Evolutionary conservation across 2,797 vertebrate genomes (phyloP).

Genomic region (Rhinogobio ventralis): DNA sequence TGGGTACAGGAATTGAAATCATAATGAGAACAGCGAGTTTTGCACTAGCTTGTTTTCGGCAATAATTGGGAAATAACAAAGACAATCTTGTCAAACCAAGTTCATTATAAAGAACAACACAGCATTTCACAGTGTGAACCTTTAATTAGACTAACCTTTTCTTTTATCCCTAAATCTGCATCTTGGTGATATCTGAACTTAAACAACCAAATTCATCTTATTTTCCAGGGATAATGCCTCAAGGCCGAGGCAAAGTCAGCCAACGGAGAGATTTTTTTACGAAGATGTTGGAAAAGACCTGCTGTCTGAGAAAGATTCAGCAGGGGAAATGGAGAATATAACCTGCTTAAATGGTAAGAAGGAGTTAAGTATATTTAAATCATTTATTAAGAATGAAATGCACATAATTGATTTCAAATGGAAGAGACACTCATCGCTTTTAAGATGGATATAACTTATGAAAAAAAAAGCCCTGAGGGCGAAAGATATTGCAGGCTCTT

Average conservation of each 20-base stretch:
- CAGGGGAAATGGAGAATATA: background rate
- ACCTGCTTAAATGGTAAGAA: background rate
- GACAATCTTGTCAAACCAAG: constrained; percentile 57
- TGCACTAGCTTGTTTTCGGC: constrained; percentile 38
- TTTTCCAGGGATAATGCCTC: constrained; percentile 3
- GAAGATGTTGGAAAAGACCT: constrained; percentile 7
- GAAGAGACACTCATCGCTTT: constrained; percentile 10
- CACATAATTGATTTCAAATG: constrained; percentile 37
- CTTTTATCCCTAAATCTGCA: constrained; percentile 56
- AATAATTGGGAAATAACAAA: constrained; percentile 62
- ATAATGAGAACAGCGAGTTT: constrained; percentile 52
- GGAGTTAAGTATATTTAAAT: constrained; percentile 23
- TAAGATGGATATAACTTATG: constrained; percentile 32
- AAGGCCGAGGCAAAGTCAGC: background rate
- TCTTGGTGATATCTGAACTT: constrained; percentile 34
- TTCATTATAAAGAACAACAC: constrained; percentile 62
- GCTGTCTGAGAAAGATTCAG: background rate
- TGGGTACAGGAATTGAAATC: constrained; percentile 57
- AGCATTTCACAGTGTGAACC: constrained; percentile 42
- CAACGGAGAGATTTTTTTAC: background rate
- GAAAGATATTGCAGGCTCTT: constrained; percentile 32
- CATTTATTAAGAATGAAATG: constrained; percentile 35
- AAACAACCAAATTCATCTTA: constrained; percentile 47
- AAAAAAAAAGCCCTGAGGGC: constrained; percentile 24
- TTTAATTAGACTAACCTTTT: constrained; percentile 69